phyloP scores from a whole-genome alignment of 2,888 invertebrate genomes.

The Nesidiocoris tenuis region DNA sequence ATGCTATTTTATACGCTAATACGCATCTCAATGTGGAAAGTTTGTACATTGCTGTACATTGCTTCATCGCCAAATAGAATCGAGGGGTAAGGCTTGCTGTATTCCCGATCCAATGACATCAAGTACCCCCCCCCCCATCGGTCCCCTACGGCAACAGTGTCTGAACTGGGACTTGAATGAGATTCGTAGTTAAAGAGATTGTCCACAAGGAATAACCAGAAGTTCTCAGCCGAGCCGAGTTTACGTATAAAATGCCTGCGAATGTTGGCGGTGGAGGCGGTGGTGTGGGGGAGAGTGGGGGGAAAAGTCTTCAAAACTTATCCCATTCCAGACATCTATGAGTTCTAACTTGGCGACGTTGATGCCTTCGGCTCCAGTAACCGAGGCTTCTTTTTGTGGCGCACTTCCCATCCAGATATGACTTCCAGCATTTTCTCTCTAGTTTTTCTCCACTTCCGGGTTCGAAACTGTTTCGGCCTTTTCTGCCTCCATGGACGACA shows the following conservation, averaged over 20 bases:
- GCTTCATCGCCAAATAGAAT: no score
- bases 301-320: constrained; percentile 14
- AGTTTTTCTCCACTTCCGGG: neutral
- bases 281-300: no score
- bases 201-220: neutral
- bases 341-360: constrained; percentile 11
- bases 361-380: neutral
- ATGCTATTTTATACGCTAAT: no score
- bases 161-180: neutral
- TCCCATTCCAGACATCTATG: constrained; percentile 29
- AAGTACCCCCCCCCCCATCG: no score
- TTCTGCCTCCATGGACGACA: neutral
- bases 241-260: neutral
- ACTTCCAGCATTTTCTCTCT: neutral
- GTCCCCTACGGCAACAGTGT: no score
- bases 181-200: no score
- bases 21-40: no score
- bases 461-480: neutral
- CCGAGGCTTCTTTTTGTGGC: neutral
- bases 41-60: no score
- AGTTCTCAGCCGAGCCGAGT: neutral
- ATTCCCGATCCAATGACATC: no score
- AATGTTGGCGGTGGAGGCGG: neutral
- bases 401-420: constrained; percentile 9
- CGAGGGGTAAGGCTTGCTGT: no score